Evolutionary conservation across 2,797 vertebrate species (phyloP).

Genomic region (Argentina silus): DNA sequence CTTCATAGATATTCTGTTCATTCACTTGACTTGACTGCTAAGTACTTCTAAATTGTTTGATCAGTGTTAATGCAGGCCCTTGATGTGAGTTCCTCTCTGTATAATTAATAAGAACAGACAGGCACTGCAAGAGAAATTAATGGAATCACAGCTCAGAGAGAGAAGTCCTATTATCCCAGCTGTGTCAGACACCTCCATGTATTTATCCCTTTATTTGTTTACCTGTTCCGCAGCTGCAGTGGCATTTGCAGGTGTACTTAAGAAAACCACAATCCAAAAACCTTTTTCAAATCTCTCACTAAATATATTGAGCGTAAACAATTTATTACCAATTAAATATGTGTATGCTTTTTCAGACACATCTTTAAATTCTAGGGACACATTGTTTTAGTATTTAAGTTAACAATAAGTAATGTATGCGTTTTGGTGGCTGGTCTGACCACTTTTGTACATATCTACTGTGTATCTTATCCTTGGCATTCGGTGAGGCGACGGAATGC

Average conservation of each 20-base stretch:
- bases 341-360: too few species aligned
- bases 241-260: conserved; percentile 1
- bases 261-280: too few species aligned
- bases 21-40: conserved; percentile 30
- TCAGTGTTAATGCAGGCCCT: conserved; percentile 54
- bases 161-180: conserved; percentile 59
- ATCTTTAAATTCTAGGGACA: too few species aligned
- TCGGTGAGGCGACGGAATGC: too few species aligned
- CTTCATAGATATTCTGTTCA: not conserved
- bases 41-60: conserved; percentile 59
- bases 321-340: too few species aligned
- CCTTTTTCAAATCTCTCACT: too few species aligned
- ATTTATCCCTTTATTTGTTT: conserved; percentile 66
- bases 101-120: conserved; percentile 57
- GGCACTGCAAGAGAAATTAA: conserved; percentile 54
- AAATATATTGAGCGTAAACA: too few species aligned
- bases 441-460: too few species aligned
- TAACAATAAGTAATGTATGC: too few species aligned
- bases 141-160: conserved; percentile 57
- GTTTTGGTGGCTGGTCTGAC: too few species aligned
- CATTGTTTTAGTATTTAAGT: too few species aligned
- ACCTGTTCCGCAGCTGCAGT: conserved; percentile 36
- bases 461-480: too few species aligned
- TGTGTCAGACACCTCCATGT: conserved; percentile 64
- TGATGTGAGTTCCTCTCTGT: conserved; percentile 54